Evolutionary conservation across 2,888 invertebrate species (phyloP).

Genomic region (Drosophila paramelanica): DNA sequence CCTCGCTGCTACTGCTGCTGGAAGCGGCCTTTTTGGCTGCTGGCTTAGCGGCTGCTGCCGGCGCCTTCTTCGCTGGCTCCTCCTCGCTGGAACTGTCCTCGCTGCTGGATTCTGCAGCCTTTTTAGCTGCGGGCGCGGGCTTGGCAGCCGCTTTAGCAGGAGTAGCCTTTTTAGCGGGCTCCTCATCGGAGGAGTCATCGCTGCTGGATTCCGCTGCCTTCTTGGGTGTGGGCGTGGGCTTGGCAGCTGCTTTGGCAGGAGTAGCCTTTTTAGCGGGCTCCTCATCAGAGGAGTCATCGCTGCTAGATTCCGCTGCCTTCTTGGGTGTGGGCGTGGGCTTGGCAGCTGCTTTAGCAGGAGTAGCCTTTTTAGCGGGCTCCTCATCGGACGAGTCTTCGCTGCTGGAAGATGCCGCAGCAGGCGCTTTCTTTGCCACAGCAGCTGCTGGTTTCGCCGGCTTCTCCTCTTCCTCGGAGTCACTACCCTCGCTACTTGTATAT

Average conservation of each 20-base stretch:
- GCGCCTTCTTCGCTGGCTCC: constrained; percentile 57
- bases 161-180: constrained; percentile 14
- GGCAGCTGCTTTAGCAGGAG: constrained; percentile 66
- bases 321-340: constrained; percentile 46
- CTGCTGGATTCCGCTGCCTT: constrained; percentile 77
- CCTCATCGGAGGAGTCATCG: constrained; percentile 53
- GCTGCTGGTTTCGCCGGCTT: constrained; percentile 9
- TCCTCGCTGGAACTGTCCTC: constrained; percentile 85
- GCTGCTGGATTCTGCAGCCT: constrained; percentile 77
- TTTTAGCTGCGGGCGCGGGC: constrained; percentile 44
- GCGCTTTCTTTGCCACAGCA: neutral
- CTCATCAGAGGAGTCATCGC: constrained; percentile 50
- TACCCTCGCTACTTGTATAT: constrained; percentile 37
- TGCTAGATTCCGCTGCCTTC: constrained; percentile 26
- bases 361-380: constrained; percentile 24
- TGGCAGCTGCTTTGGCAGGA: constrained; percentile 12
- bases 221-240: constrained; percentile 41
- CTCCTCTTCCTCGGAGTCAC: constrained; percentile 24
- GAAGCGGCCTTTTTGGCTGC: constrained; percentile 42
- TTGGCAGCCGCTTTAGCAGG: constrained; percentile 15
- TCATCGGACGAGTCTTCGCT: constrained; percentile 55
- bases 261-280: constrained; percentile 26
- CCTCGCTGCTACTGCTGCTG: constrained; percentile 59
- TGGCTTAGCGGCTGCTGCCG: constrained; percentile 14
- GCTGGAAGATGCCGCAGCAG: constrained; percentile 32